These are phyloP conservation scores for Palythoa heliodiscus DNA, from an alignment of 92 coral and sea anemone species.

Conservation along the genomic window DNA sequence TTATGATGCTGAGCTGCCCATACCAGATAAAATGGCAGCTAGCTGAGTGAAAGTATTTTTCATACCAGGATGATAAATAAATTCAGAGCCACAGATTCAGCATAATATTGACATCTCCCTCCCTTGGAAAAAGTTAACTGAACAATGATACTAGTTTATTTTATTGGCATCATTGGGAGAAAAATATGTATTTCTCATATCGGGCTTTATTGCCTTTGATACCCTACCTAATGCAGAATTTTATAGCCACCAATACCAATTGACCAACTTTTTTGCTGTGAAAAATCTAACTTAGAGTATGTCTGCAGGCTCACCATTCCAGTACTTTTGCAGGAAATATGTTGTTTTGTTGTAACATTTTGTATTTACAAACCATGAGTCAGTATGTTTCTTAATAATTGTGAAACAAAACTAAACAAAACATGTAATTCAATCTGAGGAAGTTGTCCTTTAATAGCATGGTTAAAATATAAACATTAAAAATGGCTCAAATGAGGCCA, in stretches of 20 bases:
- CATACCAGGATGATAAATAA: neutral
- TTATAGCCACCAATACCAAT: neutral
- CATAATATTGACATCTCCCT: neutral
- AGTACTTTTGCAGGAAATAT: neutral
- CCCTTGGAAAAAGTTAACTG: neutral
- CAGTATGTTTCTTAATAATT: neutral
- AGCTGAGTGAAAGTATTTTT: neutral
- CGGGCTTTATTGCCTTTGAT: neutral
- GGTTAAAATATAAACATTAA: no score
- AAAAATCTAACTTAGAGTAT: neutral
- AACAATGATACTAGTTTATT: neutral
- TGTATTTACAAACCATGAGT: neutral
- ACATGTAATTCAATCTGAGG: no score
- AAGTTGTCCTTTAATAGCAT: no score
- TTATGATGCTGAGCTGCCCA: neutral
- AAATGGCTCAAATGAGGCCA: no score
- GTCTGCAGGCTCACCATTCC: neutral
- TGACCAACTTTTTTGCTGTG: constrained; percentile 1
- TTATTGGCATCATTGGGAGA: neutral
- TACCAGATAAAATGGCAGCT: neutral
- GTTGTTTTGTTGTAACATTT: neutral
- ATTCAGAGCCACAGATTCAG: constrained; percentile 1
- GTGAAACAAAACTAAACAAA: no score
- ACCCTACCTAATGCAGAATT: neutral
- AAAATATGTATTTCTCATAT: neutral